A percentile compares a stretch with the other conserved stretches of the same genome.
These are phyloP conservation scores for Parazoanthus atlanticus DNA, from an alignment of 92 coral and sea anemone genomes.

Conservation along the genomic window DNA sequence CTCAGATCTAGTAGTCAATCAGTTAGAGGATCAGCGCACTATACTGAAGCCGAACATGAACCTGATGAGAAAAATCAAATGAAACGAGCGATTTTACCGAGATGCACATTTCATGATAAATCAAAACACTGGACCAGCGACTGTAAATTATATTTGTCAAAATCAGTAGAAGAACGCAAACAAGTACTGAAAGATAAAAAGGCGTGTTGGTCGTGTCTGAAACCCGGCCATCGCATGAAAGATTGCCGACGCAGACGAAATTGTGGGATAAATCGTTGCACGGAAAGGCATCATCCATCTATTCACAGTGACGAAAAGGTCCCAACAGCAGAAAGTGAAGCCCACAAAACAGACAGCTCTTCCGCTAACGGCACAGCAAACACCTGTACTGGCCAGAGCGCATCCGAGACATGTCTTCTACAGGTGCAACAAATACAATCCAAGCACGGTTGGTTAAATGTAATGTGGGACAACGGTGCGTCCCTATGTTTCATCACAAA, in stretches of 20 bases:
- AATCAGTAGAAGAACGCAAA: constrained; percentile 30
- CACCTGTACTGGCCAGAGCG: background rate
- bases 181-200: constrained; percentile 42
- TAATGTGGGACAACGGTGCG: constrained; percentile 61
- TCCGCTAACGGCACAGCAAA: constrained; percentile 2
- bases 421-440: constrained; percentile 53
- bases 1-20: constrained; percentile 10
- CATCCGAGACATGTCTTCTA: constrained; percentile 47
- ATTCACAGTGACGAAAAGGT: constrained; percentile 31
- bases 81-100: background rate
- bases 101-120: constrained; percentile 52
- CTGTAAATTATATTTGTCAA: constrained; percentile 41
- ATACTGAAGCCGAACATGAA: constrained; percentile 16
- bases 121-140: constrained; percentile 50
- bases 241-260: constrained; percentile 40
- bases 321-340: background rate
- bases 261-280: constrained; percentile 47
- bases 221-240: constrained; percentile 37
- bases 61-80: background rate
- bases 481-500: constrained; percentile 56
- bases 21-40: constrained; percentile 41
- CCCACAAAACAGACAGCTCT: background rate
- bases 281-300: constrained; percentile 41
- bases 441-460: constrained; percentile 46
- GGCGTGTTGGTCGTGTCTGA: constrained; percentile 70